Evolutionary conservation across 2,888 invertebrate species (phyloP).

Genomic region (Drosophila infuscata): DNA sequence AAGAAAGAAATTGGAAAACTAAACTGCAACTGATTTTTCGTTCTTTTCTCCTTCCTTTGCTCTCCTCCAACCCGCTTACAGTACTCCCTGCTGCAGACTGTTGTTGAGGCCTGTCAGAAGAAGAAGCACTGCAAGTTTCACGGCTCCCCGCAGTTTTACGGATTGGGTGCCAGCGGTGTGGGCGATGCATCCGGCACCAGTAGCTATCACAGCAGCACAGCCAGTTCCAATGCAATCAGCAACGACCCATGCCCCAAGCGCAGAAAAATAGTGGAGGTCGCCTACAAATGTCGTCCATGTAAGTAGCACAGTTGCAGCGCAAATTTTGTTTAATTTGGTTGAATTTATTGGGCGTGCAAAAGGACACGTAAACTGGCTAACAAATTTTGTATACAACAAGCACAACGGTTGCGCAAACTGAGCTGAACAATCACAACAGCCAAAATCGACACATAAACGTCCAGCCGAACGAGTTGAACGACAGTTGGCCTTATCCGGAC

Average conservation of each 20-base stretch:
- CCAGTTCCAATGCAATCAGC: constrained; percentile 79
- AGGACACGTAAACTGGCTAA: constrained; percentile 52
- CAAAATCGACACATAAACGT: constrained; percentile 60
- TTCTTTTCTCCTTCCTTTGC: constrained; percentile 16
- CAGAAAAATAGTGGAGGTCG: constrained; percentile 96
- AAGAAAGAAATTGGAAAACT: constrained; percentile 46
- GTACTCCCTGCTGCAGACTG: constrained; percentile 97
- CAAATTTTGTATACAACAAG: constrained; percentile 31
- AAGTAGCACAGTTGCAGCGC: constrained; percentile 86
- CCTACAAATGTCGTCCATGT: constrained; percentile 99
- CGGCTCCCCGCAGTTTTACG: constrained; percentile 94
- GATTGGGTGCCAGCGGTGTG: constrained; percentile 87
- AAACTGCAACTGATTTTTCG: constrained; percentile 60
- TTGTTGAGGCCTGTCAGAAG: constrained; percentile 97
- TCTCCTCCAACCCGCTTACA: constrained; percentile 78
- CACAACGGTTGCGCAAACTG: constrained; percentile 28
- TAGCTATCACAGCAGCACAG: constrained; percentile 83
- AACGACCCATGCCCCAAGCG: constrained; percentile 95
- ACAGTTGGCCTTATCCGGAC: constrained; percentile 42
- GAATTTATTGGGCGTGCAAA: constrained; percentile 60
- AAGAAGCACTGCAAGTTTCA: constrained; percentile 96
- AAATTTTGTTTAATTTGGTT: constrained; percentile 59
- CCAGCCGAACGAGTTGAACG: constrained; percentile 47
- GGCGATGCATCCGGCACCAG: constrained; percentile 83
- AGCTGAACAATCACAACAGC: constrained; percentile 44